These are phyloP conservation scores for Zaprionus gabonicus DNA, from an alignment of 1,140 invertebrate genomes.

Conservation along the genomic window DNA sequence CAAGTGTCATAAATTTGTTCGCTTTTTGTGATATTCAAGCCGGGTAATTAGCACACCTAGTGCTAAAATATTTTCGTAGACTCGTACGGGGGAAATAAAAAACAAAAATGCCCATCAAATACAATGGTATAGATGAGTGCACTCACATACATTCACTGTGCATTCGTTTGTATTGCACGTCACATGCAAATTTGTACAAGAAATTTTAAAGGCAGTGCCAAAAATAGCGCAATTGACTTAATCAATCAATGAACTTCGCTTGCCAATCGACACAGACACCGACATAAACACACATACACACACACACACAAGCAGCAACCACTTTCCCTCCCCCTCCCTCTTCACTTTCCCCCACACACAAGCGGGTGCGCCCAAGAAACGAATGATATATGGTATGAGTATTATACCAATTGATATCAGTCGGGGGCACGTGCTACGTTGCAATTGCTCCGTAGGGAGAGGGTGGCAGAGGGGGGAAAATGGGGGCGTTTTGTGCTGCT, in stretches of 20 bases:
- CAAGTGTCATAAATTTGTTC: constrained; percentile 13
- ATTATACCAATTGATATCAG: constrained; percentile 36
- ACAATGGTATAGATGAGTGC: neutral
- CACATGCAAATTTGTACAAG: constrained; percentile 11
- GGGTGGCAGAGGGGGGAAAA: neutral
- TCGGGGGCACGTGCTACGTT: constrained; percentile 27
- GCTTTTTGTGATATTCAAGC: constrained; percentile 3
- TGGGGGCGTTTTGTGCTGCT: constrained; percentile 1
- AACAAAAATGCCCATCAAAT: neutral
- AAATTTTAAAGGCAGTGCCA: constrained; percentile 23
- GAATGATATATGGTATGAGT: constrained; percentile 3
- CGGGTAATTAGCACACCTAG: constrained; percentile 14
- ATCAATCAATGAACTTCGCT: constrained; percentile 43
- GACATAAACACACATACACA: neutral
- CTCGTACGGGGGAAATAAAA: neutral
- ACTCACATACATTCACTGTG: neutral
- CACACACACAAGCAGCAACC: neutral
- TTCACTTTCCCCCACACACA: neutral
- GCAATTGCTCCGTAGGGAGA: constrained; percentile 28
- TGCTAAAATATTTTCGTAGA: neutral
- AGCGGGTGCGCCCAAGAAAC: neutral
- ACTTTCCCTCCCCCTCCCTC: neutral
- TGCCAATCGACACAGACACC: neutral
- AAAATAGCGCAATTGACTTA: constrained; percentile 41
- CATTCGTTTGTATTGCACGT: neutral